Evolutionary conservation across 2,888 invertebrate genomes (phyloP), one percentile per base, ranked within the genome.

Genomic region (Hirudinaria manillensis): DNA sequence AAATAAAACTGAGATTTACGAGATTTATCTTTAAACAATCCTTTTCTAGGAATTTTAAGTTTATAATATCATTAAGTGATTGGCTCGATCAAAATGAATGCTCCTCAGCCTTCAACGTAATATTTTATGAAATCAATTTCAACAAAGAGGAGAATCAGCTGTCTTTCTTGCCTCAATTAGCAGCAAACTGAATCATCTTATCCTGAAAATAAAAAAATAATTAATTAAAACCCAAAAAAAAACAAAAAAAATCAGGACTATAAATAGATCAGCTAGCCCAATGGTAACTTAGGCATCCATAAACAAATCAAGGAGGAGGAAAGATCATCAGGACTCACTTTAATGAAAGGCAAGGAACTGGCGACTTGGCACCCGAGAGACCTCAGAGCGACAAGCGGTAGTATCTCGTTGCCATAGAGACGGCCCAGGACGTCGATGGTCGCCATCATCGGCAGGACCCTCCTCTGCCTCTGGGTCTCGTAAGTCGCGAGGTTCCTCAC

Each of bases 361-460:
- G 73, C 73, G 16, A 65, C 56, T 73, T 0, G 73, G 38, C 73
- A 73, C n/a, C 94, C 94, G 16, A 94, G 82, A 82, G 92, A 92
- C 80, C 95, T 88, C 2, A 91, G 84, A n/a, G 93, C 84, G 0
- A 94, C 92, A 0, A 92, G 81, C 0, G 94, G 93, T 45, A 83
- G 81, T 53, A 83, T 83, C 10, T 80, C 80, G 13, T 90, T 89
- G 76, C 89, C 89, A 85, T 95, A 97, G 10, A 98, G 87, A 68
- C 91, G 88, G 82, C 95, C 92, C 68, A 98, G 86, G 7, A 91
- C 91, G 85, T 98, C 95, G 3, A 95, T 89, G 0, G 91, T 91
- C 21, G 92, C 85, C 89, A 95, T 92, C 0, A 92, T 91, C 0
- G 96, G 93, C 34, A 97, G 88, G 84, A 95, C 95, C 83, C 93